A percentile compares a stretch with the other conserved stretches of the same genome.
Conservation (phyloP, 2,797 vertebrate species). For the Pristis pectinata region DNA sequence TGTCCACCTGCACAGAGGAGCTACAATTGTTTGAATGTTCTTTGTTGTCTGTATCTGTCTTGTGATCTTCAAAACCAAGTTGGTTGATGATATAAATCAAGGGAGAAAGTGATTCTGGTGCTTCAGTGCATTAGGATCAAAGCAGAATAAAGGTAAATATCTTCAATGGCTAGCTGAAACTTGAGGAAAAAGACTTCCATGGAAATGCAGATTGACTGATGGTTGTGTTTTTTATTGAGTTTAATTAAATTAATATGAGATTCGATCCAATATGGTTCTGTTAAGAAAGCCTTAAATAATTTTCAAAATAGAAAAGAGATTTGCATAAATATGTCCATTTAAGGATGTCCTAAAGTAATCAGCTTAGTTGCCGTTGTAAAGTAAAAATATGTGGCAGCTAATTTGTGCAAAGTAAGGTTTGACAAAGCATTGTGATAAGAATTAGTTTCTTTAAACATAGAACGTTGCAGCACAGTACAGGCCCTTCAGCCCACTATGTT, state of each 20-base stretch:
- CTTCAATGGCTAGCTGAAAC: background rate
- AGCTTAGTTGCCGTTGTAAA: no score
- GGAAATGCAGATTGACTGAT: background rate
- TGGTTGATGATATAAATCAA: no score
- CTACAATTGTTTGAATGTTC: background rate
- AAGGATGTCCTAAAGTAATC: no score
- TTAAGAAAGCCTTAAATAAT: background rate
- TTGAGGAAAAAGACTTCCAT: background rate
- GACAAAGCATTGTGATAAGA: no score
- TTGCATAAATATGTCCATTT: no score
- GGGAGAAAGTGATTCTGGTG: background rate
- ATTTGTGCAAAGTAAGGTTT: no score
- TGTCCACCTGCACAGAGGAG: background rate
- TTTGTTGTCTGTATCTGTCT: background rate
- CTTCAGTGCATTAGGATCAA: background rate
- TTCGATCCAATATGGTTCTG: background rate
- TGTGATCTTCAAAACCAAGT: background rate
- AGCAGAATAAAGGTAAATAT: background rate
- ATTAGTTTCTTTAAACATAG: no score
- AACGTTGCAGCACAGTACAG: no score
- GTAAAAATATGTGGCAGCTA: no score
- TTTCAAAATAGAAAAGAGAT: background rate
- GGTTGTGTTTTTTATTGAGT: background rate
- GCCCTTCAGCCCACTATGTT: no score
- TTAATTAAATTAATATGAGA: background rate